A percentile compares a stretch with the other conserved stretches of the same genome.
phyloP scores from a whole-genome alignment of 1,140 invertebrate genomes.

The Trichonephila inaurata region DNA sequence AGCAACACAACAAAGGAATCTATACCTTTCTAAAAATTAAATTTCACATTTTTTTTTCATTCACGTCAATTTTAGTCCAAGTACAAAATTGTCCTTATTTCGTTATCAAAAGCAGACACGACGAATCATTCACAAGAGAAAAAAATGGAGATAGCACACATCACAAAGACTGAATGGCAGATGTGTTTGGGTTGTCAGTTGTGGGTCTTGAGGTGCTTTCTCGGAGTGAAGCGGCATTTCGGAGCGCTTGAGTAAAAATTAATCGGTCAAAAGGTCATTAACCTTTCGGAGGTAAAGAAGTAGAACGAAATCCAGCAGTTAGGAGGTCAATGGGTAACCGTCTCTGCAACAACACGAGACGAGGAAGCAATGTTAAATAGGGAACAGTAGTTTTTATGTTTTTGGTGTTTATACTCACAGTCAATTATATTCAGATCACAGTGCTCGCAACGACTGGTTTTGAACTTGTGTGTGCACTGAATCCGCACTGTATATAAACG shows the following conservation, averaged over 20 bases:
- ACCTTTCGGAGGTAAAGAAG: neutral
- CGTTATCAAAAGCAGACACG: neutral
- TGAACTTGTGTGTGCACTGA: neutral
- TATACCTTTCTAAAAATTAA: no score
- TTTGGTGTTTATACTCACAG: neutral
- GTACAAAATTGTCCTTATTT: neutral
- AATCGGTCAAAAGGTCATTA: neutral
- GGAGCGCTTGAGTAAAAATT: neutral
- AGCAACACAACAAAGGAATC: no score
- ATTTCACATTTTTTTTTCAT: no score
- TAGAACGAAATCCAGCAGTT: neutral
- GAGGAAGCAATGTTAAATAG: neutral
- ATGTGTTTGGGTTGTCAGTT: neutral
- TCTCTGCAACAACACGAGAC: neutral
- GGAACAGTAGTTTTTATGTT: neutral
- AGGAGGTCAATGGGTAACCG: slow-evolving; percentile 5
- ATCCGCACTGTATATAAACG: neutral
- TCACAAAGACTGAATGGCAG: neutral
- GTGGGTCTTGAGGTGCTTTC: neutral
- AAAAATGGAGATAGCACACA: neutral
- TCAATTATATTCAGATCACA: neutral
- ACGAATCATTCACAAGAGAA: neutral
- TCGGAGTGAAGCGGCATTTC: neutral
- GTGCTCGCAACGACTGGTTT: neutral
- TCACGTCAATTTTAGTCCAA: no score